phyloP scores from a whole-genome alignment of 92 coral and sea anemone genomes.

The Epizoanthus scotinus region DNA sequence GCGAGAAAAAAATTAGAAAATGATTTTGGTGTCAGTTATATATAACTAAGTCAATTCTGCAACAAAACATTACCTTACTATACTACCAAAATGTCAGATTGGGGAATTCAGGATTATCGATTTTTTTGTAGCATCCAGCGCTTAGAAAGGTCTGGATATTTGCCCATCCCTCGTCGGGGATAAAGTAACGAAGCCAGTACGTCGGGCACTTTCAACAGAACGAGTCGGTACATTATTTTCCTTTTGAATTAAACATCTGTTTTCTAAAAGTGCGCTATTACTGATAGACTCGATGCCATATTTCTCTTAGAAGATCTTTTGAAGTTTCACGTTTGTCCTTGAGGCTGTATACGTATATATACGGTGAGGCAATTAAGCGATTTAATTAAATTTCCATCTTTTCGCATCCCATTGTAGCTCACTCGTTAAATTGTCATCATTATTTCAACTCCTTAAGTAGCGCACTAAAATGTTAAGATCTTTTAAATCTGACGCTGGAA shows the following conservation, averaged over 20 bases:
- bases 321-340: background rate
- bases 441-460: constrained; percentile 1
- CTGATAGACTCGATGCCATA: too few relatives aligned
- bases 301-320: background rate
- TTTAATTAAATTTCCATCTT: constrained; percentile 12
- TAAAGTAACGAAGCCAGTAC: background rate
- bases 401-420: background rate
- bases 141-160: background rate
- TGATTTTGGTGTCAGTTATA: background rate
- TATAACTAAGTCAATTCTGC: background rate
- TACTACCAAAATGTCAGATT: background rate
- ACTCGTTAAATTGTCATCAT: constrained; percentile 5
- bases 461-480: background rate
- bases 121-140: background rate
- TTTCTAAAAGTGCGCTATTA: background rate
- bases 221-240: background rate
- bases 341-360: background rate
- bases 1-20: background rate
- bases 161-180: background rate
- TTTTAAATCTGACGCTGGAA: background rate
- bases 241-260: background rate
- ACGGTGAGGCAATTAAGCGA: background rate
- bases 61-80: background rate
- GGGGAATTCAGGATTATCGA: background rate
- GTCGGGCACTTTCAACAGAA: background rate